A percentile compares a stretch with the other conserved stretches of the same genome.
phyloP scores from a whole-genome alignment of 1,140 invertebrate species.

The Hetaerina americana region DNA sequence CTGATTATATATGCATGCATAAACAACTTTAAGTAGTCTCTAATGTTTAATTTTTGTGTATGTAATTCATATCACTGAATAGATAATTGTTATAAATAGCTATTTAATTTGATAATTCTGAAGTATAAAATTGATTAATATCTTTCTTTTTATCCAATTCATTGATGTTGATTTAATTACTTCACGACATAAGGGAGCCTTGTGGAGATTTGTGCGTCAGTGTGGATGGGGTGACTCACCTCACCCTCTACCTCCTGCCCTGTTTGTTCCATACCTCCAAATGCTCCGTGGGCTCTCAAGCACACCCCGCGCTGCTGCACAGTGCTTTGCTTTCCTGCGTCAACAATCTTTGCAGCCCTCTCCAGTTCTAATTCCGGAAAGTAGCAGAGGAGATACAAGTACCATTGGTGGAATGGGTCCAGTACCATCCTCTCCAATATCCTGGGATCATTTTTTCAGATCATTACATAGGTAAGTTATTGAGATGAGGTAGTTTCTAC shows the following conservation, averaged over 20 bases:
- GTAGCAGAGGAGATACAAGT: background rate
- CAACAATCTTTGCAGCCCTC: background rate
- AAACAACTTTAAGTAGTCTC: no score
- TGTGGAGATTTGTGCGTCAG: slow-evolving; percentile 82
- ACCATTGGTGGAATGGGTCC: slow-evolving; percentile 22
- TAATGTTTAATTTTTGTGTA: no score
- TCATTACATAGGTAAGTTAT: slow-evolving; percentile 63
- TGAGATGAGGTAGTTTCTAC: no score
- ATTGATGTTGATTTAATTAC: no score
- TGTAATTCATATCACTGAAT: no score
- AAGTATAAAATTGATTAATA: no score
- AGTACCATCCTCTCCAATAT: slow-evolving; percentile 38
- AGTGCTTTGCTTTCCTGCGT: background rate
- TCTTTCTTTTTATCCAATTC: no score
- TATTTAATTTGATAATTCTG: no score
- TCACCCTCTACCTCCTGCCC: slow-evolving; percentile 66
- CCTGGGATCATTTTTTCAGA: slow-evolving; percentile 81
- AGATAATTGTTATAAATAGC: no score
- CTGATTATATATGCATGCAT: no score
- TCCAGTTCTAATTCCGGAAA: background rate
- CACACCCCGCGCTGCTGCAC: slow-evolving; percentile 45
- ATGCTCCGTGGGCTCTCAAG: slow-evolving; percentile 74
- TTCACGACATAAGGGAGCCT: slow-evolving; percentile 62
- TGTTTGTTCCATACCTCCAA: slow-evolving; percentile 76
- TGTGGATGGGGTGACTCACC: slow-evolving; percentile 38